Evolutionary conservation across 2,113 vertebrate genomes (phyloP).

Genomic region (Chlamydotis undulata): DNA sequence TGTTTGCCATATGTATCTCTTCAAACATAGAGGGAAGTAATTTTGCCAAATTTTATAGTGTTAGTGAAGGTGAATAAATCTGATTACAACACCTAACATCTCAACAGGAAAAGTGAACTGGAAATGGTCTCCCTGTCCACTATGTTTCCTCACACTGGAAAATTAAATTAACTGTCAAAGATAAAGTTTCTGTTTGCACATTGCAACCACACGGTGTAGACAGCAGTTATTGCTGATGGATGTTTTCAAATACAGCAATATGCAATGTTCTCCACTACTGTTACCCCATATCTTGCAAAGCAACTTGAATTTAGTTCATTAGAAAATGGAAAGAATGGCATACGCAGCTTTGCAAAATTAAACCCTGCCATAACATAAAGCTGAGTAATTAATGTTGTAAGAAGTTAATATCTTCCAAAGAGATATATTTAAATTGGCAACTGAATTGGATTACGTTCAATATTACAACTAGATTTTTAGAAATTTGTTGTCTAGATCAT

Average conservation of each 20-base stretch:
- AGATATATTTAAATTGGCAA: constrained; percentile 31
- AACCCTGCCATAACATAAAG: constrained; percentile 3
- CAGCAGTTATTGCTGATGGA: background rate
- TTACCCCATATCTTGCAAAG: background rate
- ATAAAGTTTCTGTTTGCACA: background rate
- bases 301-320: background rate
- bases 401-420: background rate
- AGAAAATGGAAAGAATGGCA: constrained; percentile 5
- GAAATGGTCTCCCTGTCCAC: background rate
- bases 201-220: background rate
- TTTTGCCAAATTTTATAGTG: background rate
- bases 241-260: background rate
- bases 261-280: background rate
- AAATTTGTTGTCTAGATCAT: background rate
- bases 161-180: background rate
- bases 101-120: background rate
- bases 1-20: background rate
- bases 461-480: background rate
- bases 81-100: background rate
- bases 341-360: background rate
- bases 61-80: background rate
- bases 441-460: background rate
- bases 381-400: background rate
- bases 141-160: background rate
- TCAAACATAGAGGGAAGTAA: background rate